Base-by-base conservation (phyloP, 1,140 invertebrate species). In the Formica exsecta region DNA sequence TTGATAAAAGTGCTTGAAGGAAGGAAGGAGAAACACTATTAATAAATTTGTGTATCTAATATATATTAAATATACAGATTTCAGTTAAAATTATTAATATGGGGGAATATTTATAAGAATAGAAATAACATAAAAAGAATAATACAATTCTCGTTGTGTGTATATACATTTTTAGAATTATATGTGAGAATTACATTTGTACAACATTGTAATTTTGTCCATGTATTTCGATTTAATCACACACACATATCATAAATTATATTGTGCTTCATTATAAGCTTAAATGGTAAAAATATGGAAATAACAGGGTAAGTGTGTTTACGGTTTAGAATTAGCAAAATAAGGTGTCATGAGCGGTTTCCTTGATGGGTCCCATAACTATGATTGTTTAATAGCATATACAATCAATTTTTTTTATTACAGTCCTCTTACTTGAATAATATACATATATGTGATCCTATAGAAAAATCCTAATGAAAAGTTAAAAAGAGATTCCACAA, bases 401-500 rank as follows among this genome's bases (percentile, higher is more conserved):
- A 89, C 44, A 85, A 71, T 86, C 41, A 51, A 41, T 81, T 51
- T 51, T 48, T 89, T 51, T 11, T 65, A 59, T 74, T 36, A 66
- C 59, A 74, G 25, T 36, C 51, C 57, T 85, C 57, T 85, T 62
- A 62, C 8, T 59, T 89, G 62, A 83, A 83, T 51, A 51, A 51
- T 51, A 51, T 51, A 51, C 48, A 51, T 51, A 51, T 51, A 51
- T 65, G 62, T 87, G 75, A 73, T 54, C 74, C 64, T 59, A 61
- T 19, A 66, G 32, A 87, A 77, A 62, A 61, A 88, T 48, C 86
- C 71, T 57, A 59, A 70, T 77, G 3, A 51, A 59, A 76, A 80
- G 51, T 51, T 85, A 86, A 44, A 89, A 88, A 92, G 91, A 90
- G 87, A 92, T 79, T 85, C 91, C 86, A 89, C 86, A 80, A 87